phyloP scores from a whole-genome alignment of 2,113 vertebrate species.

The Isichthys henryi region DNA sequence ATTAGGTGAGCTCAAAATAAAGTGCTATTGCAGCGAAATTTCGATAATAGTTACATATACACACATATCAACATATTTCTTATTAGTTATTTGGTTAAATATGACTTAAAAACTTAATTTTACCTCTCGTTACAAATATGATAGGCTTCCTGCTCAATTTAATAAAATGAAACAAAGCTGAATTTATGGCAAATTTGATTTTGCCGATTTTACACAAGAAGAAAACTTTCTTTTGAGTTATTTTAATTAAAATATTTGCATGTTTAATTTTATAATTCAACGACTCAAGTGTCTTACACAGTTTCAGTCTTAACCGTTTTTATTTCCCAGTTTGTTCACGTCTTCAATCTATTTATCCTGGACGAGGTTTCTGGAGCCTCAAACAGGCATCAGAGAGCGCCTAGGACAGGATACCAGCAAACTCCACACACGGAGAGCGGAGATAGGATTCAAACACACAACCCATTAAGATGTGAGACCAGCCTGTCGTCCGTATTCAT shows the following conservation, averaged over 20 bases:
- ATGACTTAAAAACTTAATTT: background rate
- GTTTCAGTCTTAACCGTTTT: background rate
- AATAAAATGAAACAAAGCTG: background rate
- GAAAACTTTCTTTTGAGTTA: background rate
- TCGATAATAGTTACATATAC: background rate
- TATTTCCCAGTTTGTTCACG: background rate
- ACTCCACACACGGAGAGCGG: background rate
- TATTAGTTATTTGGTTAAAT: background rate
- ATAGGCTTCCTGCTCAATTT: background rate
- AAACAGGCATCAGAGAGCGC: background rate
- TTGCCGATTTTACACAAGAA: background rate
- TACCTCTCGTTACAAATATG: background rate
- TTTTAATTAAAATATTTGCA: background rate
- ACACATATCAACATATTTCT: background rate
- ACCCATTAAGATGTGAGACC: background rate
- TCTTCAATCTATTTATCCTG: background rate
- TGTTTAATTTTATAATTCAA: background rate
- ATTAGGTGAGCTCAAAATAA: background rate
- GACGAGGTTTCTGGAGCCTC: background rate
- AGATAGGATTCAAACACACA: background rate
- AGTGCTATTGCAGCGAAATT: background rate
- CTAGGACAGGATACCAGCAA: background rate
- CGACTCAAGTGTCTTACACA: background rate
- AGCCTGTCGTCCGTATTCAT: background rate
- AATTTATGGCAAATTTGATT: background rate